These are phyloP conservation scores for Cyprinodon tularosa DNA, from an alignment of 2,113 vertebrate species.

Conservation along the genomic window DNA sequence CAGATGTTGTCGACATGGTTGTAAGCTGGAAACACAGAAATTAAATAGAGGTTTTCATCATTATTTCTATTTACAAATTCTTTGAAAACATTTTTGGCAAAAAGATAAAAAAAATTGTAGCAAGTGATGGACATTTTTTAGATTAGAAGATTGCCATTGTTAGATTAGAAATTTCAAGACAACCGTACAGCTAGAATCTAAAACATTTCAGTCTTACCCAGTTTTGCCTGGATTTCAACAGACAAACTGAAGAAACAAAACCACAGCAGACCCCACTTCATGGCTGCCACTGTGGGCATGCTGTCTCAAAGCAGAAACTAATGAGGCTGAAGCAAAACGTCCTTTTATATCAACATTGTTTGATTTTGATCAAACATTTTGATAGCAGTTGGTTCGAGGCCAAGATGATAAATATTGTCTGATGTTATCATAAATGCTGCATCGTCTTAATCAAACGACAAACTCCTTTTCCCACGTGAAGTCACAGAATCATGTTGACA, in stretches of 20 bases:
- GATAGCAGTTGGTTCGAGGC: neutral
- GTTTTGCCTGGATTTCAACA: conserved; percentile 54
- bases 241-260: conserved; percentile 58
- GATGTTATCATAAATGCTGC: no score
- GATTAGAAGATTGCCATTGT: no score
- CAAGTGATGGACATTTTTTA: neutral
- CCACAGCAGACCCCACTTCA: conserved; percentile 62
- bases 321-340: neutral
- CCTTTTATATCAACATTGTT: conserved; percentile 60
- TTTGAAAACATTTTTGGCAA: neutral
- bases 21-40: conserved; percentile 63
- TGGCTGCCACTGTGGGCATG: conserved; percentile 44
- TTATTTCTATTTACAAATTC: no score
- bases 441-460: no score
- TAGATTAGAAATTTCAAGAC: neutral
- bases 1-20: conserved; percentile 90
- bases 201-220: conserved; percentile 64
- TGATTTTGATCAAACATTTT: conserved; percentile 33
- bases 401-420: no score
- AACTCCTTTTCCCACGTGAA: no score
- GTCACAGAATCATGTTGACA: no score
- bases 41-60: no score
- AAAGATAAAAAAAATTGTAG: neutral
- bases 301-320: conserved; percentile 26
- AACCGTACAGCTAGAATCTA: neutral